phyloP scores from a whole-genome alignment of 2,797 vertebrate species.

The Channallabes apus region DNA sequence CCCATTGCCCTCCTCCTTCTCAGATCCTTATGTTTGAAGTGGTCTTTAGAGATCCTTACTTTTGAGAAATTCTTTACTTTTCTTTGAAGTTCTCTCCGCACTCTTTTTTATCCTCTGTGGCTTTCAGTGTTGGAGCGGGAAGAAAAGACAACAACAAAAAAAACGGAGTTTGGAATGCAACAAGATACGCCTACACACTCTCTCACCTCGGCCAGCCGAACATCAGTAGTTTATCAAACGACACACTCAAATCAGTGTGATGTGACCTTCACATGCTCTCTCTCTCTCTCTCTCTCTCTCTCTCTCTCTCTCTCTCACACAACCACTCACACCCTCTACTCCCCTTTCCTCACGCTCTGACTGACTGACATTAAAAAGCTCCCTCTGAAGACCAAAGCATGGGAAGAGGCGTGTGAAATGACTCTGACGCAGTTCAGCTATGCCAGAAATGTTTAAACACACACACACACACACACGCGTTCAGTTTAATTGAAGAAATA shows the following conservation, averaged over 20 bases:
- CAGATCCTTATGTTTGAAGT: constrained; percentile 72
- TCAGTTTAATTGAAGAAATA: not conserved
- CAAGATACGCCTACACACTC: constrained; percentile 59
- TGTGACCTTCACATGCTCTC: not conserved
- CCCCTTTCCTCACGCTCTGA: not conserved
- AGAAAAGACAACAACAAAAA: constrained; percentile 22
- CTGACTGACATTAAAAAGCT: constrained; percentile 45
- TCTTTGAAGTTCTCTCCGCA: constrained; percentile 72
- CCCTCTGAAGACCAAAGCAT: constrained; percentile 59
- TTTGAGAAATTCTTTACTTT: constrained; percentile 71
- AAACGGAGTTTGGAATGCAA: constrained; percentile 59
- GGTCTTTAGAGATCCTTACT: constrained; percentile 73
- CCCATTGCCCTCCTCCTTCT: constrained; percentile 39
- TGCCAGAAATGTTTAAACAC: constrained; percentile 61
- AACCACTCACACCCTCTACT: constrained; percentile 12
- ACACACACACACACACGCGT: constrained; percentile 37
- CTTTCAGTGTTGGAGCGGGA: constrained; percentile 34
- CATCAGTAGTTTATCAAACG: constrained; percentile 58
- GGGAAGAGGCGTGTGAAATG: constrained; percentile 58
- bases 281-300: not conserved
- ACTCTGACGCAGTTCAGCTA: constrained; percentile 49
- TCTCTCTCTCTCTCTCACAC: too few species aligned
- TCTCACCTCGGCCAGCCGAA: constrained; percentile 63
- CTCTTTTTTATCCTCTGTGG: constrained; percentile 70
- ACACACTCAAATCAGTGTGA: constrained; percentile 12